Percentiles rank a stretch among this genome's conserved stretches.
Evolutionary conservation across 35 echinoderm and acorn worm genomes (phyloP).

Genomic region (Apostichopus californicus): DNA sequence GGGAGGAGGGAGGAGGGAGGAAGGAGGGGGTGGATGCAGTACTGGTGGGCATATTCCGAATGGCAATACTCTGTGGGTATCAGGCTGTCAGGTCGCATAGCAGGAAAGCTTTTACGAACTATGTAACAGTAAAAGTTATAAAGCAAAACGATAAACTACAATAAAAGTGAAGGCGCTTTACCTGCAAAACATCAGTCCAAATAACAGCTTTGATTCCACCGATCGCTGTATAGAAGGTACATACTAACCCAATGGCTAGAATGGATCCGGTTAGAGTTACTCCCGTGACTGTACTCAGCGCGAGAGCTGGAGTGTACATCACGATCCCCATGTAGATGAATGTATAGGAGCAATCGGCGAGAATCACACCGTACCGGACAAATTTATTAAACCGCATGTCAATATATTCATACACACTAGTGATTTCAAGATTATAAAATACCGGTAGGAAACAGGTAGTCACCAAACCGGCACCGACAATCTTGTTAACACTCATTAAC

Average conservation of each 20-base stretch:
- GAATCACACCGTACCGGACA: slow-evolving; percentile 9
- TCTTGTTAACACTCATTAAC: not conserved
- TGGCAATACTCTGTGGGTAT: too few species aligned
- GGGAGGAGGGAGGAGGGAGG: too few species aligned
- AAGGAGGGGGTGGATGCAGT: too few species aligned
- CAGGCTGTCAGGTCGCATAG: too few species aligned
- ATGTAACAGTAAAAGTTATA: not conserved
- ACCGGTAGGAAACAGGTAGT: slow-evolving; percentile 5
- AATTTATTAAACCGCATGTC: slow-evolving; percentile 25
- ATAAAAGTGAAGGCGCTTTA: not conserved
- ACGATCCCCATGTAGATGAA: slow-evolving; percentile 31
- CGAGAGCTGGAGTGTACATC: slow-evolving; percentile 23
- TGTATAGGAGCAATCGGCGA: not conserved
- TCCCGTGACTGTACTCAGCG: slow-evolving; percentile 3
- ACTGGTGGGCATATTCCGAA: too few species aligned
- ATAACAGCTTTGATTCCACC: slow-evolving; percentile 55
- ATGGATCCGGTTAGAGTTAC: not conserved
- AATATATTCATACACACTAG: slow-evolving; percentile 47
- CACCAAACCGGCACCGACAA: slow-evolving; percentile 3
- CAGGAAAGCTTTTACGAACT: too few species aligned
- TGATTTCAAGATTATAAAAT: slow-evolving; percentile 36
- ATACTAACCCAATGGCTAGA: slow-evolving; percentile 44
- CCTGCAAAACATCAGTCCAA: slow-evolving; percentile 55
- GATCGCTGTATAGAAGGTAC: slow-evolving; percentile 54
- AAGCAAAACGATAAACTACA: not conserved